A percentile compares a stretch with the other conserved stretches of the same genome.
phyloP scores from a whole-genome alignment of 2,888 invertebrate species.

The Catocala fraxini region DNA sequence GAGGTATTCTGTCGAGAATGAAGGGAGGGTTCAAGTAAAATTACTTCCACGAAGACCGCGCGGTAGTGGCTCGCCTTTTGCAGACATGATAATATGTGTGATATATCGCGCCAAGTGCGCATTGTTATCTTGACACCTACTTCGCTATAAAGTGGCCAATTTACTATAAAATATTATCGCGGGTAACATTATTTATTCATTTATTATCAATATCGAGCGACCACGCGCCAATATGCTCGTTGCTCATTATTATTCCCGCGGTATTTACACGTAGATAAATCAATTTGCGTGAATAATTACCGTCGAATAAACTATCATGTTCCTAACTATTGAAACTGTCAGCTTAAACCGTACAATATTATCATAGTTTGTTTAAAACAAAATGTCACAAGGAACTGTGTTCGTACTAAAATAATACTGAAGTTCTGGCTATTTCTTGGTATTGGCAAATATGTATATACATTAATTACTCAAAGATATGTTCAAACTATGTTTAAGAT shows the following conservation, averaged over 20 bases:
- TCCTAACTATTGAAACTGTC: constrained; percentile 20
- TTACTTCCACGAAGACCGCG: constrained; percentile 62
- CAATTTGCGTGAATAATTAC: constrained; percentile 49
- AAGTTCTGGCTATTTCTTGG: too few species aligned
- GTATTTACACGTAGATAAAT: constrained; percentile 54
- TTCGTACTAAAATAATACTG: too few species aligned
- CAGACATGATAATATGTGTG: constrained; percentile 67
- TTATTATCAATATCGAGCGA: constrained; percentile 53
- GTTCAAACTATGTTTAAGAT: too few species aligned
- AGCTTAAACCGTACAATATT: not conserved
- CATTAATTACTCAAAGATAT: too few species aligned
- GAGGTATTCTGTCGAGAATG: constrained; percentile 57
- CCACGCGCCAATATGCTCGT: constrained; percentile 40
- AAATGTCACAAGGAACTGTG: not conserved
- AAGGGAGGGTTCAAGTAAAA: constrained; percentile 57
- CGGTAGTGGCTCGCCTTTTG: constrained; percentile 54
- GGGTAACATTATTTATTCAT: constrained; percentile 63
- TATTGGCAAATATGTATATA: too few species aligned
- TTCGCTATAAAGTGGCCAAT: constrained; percentile 63
- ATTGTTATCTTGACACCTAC: constrained; percentile 68
- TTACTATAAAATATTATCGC: constrained; percentile 64
- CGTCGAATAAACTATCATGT: constrained; percentile 15
- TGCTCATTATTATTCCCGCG: constrained; percentile 54
- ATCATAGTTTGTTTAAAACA: not conserved
- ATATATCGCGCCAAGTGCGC: constrained; percentile 68